phyloP scores from a whole-genome alignment of 2,113 vertebrate species.

The Hemiscyllium ocellatum region DNA sequence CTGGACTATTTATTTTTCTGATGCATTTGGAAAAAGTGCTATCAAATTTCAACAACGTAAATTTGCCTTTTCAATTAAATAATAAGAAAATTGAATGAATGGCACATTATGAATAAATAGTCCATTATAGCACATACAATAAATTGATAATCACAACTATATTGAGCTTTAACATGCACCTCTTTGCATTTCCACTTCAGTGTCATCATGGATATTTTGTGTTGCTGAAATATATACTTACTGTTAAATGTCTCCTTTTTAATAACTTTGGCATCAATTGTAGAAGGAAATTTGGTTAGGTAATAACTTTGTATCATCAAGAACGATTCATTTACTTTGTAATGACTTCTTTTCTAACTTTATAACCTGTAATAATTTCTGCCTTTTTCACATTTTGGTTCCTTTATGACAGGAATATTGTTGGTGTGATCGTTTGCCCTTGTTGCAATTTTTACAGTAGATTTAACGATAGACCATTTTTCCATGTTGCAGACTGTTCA shows the following conservation, averaged over 20 bases:
- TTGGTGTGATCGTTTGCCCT: neutral
- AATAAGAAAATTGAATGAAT: neutral
- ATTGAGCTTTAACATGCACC: too few species aligned
- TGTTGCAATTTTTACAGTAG: neutral
- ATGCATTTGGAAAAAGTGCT: neutral
- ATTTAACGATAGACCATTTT: neutral
- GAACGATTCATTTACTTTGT: conserved; percentile 5
- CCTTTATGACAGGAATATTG: neutral
- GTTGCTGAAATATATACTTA: neutral
- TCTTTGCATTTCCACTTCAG: neutral
- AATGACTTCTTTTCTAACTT: neutral
- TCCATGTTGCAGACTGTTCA: neutral
- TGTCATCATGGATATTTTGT: neutral
- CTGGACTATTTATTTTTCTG: neutral
- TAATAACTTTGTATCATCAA: neutral
- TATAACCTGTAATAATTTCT: neutral
- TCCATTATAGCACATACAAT: too few species aligned
- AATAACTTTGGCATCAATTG: neutral
- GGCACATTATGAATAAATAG: neutral
- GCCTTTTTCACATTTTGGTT: neutral
- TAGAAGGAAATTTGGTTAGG: neutral
- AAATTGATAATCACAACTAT: neutral
- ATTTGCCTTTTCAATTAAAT: conserved; percentile 15
- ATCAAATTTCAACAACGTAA: neutral
- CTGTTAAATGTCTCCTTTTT: neutral